Evolutionary conservation across 1,140 invertebrate species (phyloP), one percentile per base, ranked within the genome.

Genomic region (Bombus fervidus): DNA sequence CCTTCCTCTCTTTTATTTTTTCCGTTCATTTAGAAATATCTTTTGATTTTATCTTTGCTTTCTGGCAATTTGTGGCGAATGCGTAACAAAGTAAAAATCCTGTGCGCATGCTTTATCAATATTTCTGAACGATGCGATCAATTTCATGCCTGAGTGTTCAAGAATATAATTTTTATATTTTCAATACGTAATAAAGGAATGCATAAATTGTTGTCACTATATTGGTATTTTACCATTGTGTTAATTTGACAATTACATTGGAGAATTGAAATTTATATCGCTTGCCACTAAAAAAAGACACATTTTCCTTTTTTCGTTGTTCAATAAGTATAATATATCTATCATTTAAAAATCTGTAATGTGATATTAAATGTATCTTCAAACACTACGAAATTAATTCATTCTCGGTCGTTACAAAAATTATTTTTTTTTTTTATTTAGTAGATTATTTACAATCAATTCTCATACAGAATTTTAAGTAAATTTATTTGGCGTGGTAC

Each of bases 271-370:
- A 66, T 66, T 31, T 66, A 53, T 53, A 53, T 6, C 15, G 47
- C 12, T 31, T 66, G 31, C 4, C 5, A 31, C 13, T 6, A 31
- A 15, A 31, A 31, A 31, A 31, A 15, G 2, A 8, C 5, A 66
- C 15, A 66, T 66, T 66, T 31, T 6, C 6, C 2, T 2, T 15
- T 15, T 64, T 64, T 8, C 0, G 2, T n/a, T 25, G 10, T 0
- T 62, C 59, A 2, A 22, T 53, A 53, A n/a, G 3, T 13, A n/a
- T 3, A 2, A n/a, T 62, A 62, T 12, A 62, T 62, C 4, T n/a
- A 28, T 12, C 59, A 22, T 62, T 3, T n/a, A 4, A 62, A 62
- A n/a, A n/a, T n/a, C 4, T 13, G 2, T 12, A 62, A 62, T 10
- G 1, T n/a, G 2, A 62, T 62, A 13, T n/a, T 62, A 62, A 62